Conservation (phyloP, 2,113 vertebrate genomes). For the Colius striatus region DNA sequence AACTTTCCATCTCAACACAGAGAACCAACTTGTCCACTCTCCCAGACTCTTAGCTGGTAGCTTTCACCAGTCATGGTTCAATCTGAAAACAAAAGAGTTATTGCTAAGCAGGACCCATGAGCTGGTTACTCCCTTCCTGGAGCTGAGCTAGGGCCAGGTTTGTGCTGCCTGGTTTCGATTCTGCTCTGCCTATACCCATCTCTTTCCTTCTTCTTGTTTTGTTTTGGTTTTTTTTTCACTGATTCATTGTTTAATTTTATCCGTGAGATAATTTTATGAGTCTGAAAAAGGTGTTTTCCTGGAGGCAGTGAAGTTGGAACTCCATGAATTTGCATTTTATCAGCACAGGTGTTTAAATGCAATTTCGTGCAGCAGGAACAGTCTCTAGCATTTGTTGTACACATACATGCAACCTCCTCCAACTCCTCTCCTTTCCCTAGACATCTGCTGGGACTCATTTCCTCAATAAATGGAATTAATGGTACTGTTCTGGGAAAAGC, state of each 20-base stretch:
- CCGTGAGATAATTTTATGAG: not conserved
- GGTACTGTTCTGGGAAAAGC: not conserved
- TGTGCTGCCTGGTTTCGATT: not conserved
- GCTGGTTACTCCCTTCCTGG: not conserved
- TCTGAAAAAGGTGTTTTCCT: not conserved
- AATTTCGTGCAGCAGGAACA: rapidly evolving
- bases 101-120: not conserved
- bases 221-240: too few relatives aligned
- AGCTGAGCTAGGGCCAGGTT: not conserved
- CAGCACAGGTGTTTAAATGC: rapidly evolving
- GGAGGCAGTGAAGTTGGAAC: not conserved
- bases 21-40: not conserved
- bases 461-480: not conserved
- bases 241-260: not conserved
- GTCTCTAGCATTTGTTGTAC: not conserved
- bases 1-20: not conserved
- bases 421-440: not conserved
- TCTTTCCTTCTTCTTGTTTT: not conserved
- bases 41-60: not conserved
- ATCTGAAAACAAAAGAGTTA: not conserved
- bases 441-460: not conserved
- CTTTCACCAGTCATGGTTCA: not conserved
- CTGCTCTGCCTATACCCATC: not conserved
- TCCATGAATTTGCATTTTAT: not conserved
- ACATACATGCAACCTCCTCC: not conserved